Evolutionary conservation across 2,888 invertebrate genomes (phyloP), one percentile per base, ranked within the genome.

Genomic region (Drosophila kokeensis): DNA sequence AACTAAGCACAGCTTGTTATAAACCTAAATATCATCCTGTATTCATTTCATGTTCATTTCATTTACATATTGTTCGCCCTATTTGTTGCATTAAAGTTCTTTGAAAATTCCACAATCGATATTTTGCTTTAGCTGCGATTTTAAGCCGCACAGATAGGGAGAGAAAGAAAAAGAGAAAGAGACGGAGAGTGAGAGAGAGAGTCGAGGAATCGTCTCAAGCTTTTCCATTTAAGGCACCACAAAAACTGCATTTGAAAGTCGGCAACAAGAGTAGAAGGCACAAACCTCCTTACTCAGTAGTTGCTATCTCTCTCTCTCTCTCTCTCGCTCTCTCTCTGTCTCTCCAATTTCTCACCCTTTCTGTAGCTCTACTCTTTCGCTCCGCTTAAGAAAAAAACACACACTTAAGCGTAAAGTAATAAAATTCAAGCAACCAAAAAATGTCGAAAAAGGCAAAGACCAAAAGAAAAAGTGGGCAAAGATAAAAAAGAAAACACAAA

Each of bases 371-470:
- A 36, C 30, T 64, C 32, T 21, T 32, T 42, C 21, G 21, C 42
- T 21, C 21, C 11, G 27, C 38, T 38, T 13, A 40, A 55, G 27
- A 38, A 49, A 64, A 78, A 73, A 68, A 34, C 53, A 82, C 76
- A 87, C 83, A 80, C 85, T 89, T 86, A 88, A 88, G 83, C 90
- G 90, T 79, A 88, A 86, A 86, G 85, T 88, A 86, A 86, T 86
- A 86, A 86, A 86, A 86, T 90, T 82, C 85, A 87, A 89, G 86
- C 88, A 89, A 80, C 82, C 82, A 80, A 82, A 84, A 81, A 87
- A 87, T 88, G 82, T 69, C 60, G 66, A 80, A 68, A 79, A 80
- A 67, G 68, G 71, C 76, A 69, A 70, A 79, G 68, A 55, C 61
- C 54, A 63, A 73, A 67, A 59, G 50, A 67, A 66, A 69, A 77